phyloP scores from a whole-genome alignment of 2,797 vertebrate species.

The Phyllotis vaccarum region DNA sequence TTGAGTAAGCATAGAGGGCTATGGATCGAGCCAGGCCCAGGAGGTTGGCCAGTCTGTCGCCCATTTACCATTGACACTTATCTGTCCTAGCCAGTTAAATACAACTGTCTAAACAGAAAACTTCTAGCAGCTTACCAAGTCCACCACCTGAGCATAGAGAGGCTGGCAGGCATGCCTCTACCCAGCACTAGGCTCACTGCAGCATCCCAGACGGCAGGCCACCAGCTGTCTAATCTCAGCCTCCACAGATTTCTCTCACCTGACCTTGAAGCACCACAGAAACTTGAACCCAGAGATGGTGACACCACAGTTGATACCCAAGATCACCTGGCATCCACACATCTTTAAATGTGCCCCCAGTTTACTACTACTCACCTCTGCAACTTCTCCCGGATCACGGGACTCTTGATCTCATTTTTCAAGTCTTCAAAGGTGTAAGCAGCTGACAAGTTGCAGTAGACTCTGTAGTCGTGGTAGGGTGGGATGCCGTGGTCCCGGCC shows the following conservation, averaged over 20 bases:
- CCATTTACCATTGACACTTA: not conserved
- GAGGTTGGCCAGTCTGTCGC: not conserved
- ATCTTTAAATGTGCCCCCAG: no score
- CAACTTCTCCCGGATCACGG: slow-evolving; percentile 95
- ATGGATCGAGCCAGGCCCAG: not conserved
- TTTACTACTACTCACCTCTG: slow-evolving; percentile 89
- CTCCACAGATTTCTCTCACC: not conserved
- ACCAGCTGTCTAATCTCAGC: not conserved
- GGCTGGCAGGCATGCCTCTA: not conserved
- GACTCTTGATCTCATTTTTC: slow-evolving; percentile 96
- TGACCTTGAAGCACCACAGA: not conserved
- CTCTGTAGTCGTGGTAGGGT: slow-evolving; percentile 97
- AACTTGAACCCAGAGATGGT: not conserved
- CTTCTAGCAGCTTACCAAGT: not conserved
- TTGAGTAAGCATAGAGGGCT: not conserved
- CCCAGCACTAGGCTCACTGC: no score
- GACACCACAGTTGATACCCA: not conserved
- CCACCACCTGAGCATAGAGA: not conserved
- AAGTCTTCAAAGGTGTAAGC: slow-evolving; percentile 95
- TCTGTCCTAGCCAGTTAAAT: not conserved
- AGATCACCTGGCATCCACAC: not conserved
- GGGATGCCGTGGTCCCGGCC: slow-evolving; percentile 98
- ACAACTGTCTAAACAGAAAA: not conserved
- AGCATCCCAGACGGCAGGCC: no score
- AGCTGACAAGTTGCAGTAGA: slow-evolving; percentile 97